Conservation (phyloP, 2,888 invertebrate genomes). For the Drosophila demipolita region DNA sequence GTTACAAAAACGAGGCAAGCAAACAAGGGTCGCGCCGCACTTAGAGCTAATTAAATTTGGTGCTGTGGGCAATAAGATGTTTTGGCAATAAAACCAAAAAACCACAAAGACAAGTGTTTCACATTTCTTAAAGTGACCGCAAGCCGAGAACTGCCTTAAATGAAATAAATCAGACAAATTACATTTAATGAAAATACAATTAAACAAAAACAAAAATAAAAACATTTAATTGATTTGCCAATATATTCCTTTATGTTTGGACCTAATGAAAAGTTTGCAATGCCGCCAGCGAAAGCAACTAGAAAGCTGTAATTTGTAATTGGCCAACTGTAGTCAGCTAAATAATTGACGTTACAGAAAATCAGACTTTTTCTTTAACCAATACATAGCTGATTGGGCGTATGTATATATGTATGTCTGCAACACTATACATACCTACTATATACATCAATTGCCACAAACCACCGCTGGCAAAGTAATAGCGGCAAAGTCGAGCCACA, state of each 20-base stretch:
- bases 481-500: slow-evolving; percentile 51
- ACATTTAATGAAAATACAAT: slow-evolving; percentile 42
- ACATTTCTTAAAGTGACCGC: slow-evolving; percentile 14
- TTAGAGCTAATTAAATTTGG: slow-evolving; percentile 75
- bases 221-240: slow-evolving; percentile 71
- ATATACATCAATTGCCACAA: slow-evolving; percentile 66
- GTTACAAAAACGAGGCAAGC: slow-evolving; percentile 54
- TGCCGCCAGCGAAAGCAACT: neutral
- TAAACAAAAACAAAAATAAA: slow-evolving; percentile 20
- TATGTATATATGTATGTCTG: slow-evolving; percentile 9
- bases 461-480: slow-evolving; percentile 51
- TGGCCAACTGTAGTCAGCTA: slow-evolving; percentile 61
- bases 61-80: slow-evolving; percentile 46
- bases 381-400: slow-evolving; percentile 10
- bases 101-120: slow-evolving; percentile 28
- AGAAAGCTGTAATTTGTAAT: slow-evolving; percentile 67
- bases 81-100: slow-evolving; percentile 38
- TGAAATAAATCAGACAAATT: slow-evolving; percentile 56
- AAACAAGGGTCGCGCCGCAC: slow-evolving; percentile 45
- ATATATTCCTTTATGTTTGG: slow-evolving; percentile 53
- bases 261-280: slow-evolving; percentile 43
- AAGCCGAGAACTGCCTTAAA: slow-evolving; percentile 35
- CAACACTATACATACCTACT: slow-evolving; percentile 6
- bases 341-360: slow-evolving; percentile 67
- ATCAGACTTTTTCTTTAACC: slow-evolving; percentile 4